Base-by-base conservation (phyloP, 2,797 vertebrate genomes). In the Hypotaenidia philippensis region DNA sequence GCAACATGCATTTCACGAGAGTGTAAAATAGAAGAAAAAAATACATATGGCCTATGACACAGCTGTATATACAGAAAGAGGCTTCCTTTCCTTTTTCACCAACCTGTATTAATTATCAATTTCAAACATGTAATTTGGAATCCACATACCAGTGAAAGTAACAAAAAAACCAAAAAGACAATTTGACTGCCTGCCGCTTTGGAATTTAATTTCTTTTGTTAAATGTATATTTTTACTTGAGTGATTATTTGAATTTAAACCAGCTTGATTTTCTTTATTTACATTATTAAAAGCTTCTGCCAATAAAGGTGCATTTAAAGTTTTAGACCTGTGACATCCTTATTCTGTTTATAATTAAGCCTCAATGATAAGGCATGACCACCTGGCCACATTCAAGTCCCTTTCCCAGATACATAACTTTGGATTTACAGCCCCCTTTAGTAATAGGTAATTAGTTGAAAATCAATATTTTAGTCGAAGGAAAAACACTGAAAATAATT, bases 311-410 rank as follows among this genome's bases (percentile, higher is more conserved):
- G 5, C 20, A 66, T 86, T 94, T 82, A 65, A 53, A 79, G 50
- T 83, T 86, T 87, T 84, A 89, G 41, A 82, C 13, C 61, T 63
- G 26, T 90, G 60, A 60, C 29, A 93, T 89, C 75, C 60, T 93
- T 69, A 56, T 34, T 88, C 25, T 83, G 63, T 55, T 95, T 86
- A 45, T 86, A 95, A 93, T 95, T 96, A 95, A 91, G 22, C 52
- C 40, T 93, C 41, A 68, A 6, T 75, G 91, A 71, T 31, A 74
- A 94, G 57, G 31, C 56, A 22, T 87, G 80, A 81, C 47, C 78
- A 40, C 38, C 11, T 21, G 52, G 25, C 20, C 13, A 40, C n/a
- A 9, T 47, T 92, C 66, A 83, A 89, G 63, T 74, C 22, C n/a
- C 32, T 83, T 83, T 97, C 76, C 52, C 83, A 31, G 31, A 79